phyloP scores from a whole-genome alignment of 2,797 vertebrate species.

The Meda fulgida region DNA sequence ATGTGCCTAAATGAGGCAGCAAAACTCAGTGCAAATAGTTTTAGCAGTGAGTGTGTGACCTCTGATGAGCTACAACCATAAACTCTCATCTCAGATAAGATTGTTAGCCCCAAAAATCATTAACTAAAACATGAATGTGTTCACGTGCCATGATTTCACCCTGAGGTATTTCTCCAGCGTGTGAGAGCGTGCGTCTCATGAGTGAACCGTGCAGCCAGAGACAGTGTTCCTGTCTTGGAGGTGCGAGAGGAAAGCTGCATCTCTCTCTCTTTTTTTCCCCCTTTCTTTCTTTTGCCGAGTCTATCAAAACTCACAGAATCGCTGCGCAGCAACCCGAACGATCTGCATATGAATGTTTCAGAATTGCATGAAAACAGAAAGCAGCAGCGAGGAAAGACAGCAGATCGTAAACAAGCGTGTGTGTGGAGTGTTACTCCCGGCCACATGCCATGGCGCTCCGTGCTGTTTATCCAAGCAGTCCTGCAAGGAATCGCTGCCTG shows the following conservation, averaged over 20 bases:
- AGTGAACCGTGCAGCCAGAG: constrained; percentile 75
- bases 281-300: not conserved
- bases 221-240: constrained; percentile 76
- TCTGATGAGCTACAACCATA: not conserved
- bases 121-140: constrained; percentile 34
- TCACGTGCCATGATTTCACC: not conserved
- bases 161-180: constrained; percentile 45
- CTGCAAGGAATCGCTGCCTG: constrained; percentile 42
- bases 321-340: not conserved
- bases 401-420: constrained; percentile 12
- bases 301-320: constrained; percentile 3
- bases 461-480: constrained; percentile 22
- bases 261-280: not conserved
- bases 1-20: not conserved
- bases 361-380: constrained; percentile 30
- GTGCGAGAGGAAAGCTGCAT: constrained; percentile 57
- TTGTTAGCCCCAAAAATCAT: constrained; percentile 50
- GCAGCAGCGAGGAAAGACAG: constrained; percentile 3
- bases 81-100: constrained; percentile 38
- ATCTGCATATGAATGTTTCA: not conserved
- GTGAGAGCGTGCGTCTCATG: constrained; percentile 67
- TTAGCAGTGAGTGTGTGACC: not conserved
- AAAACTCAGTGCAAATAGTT: not conserved
- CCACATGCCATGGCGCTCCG: constrained; percentile 12
- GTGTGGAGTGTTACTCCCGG: constrained; percentile 14